A percentile compares a stretch with the other conserved stretches of the same genome.
phyloP scores from a whole-genome alignment of 2,888 invertebrate genomes.

The Ectemnius continuus region DNA sequence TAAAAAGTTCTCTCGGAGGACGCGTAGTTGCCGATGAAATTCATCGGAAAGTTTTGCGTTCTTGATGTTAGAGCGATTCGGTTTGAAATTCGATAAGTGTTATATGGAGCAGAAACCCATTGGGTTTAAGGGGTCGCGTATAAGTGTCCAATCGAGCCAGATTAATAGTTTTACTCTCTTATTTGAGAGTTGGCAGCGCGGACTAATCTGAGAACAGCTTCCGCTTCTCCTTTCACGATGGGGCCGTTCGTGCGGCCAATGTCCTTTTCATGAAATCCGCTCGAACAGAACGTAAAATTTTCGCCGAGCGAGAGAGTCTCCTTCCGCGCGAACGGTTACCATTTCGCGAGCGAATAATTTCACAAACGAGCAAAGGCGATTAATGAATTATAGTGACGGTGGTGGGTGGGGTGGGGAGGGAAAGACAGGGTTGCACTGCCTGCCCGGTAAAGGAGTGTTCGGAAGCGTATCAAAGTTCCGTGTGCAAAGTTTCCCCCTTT shows the following conservation, averaged over 20 bases:
- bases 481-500: slow-evolving; percentile 6
- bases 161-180: background rate
- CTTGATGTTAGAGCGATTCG: background rate
- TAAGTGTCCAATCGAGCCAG: slow-evolving; percentile 8
- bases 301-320: too few species aligned
- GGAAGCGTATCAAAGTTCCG: slow-evolving; percentile 1
- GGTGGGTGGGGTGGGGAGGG: too few species aligned
- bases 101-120: slow-evolving; percentile 18
- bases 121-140: background rate
- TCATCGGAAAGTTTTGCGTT: background rate
- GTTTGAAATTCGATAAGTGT: slow-evolving; percentile 16
- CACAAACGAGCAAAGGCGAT: background rate
- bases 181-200: slow-evolving; percentile 3
- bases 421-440: too few species aligned
- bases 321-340: too few species aligned
- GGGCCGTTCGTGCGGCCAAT: background rate
- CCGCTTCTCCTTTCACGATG: too few species aligned
- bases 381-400: slow-evolving; percentile 2
- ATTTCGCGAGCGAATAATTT: too few species aligned
- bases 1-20: slow-evolving; percentile 1
- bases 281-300: too few species aligned
- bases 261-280: background rate
- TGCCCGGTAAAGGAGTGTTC: background rate
- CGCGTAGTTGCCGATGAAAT: slow-evolving; percentile 1
- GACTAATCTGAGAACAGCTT: slow-evolving; percentile 18